These are phyloP conservation scores for Nematolebias whitei DNA, from an alignment of 2,113 vertebrate genomes.

Conservation along the genomic window DNA sequence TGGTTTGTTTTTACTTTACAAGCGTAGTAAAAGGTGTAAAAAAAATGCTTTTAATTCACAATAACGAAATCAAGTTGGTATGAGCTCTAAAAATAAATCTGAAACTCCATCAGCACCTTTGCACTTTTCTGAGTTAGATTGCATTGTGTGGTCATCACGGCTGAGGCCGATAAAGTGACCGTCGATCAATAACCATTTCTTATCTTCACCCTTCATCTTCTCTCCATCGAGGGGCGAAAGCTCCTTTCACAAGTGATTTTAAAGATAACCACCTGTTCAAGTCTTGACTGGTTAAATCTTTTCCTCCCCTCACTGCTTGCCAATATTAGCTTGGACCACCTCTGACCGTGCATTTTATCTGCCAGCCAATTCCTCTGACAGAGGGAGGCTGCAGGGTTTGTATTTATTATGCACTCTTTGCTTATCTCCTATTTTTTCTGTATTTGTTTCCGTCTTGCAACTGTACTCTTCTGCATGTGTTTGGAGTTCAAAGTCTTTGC, in stretches of 20 bases:
- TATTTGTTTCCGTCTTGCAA: not conserved
- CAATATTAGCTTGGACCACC: constrained; percentile 27
- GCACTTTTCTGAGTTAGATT: constrained; percentile 67
- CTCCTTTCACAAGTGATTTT: constrained; percentile 69
- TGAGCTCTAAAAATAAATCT: constrained; percentile 37
- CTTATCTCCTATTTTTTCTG: not conserved
- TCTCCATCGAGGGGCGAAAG: constrained; percentile 78
- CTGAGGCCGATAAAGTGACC: constrained; percentile 74
- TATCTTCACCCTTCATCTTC: constrained; percentile 80
- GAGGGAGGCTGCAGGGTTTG: constrained; percentile 3
- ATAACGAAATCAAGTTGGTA: constrained; percentile 20
- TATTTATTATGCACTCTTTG: constrained; percentile 23
- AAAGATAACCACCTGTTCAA: constrained; percentile 72
- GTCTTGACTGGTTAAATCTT: constrained; percentile 47
- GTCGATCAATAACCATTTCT: constrained; percentile 82
- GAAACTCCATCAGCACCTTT: constrained; percentile 64
- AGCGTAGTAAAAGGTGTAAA: no score
- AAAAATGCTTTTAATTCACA: constrained; percentile 18
- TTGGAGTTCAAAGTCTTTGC: constrained; percentile 25
- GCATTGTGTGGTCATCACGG: constrained; percentile 74
- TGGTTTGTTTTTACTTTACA: no score
- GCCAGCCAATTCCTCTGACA: constrained; percentile 1
- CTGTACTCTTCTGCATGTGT: constrained; percentile 9
- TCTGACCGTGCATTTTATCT: constrained; percentile 32
- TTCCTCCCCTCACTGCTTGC: constrained; percentile 29